Conservation (phyloP, 2,888 invertebrate genomes). For the Drosophila rubida region DNA sequence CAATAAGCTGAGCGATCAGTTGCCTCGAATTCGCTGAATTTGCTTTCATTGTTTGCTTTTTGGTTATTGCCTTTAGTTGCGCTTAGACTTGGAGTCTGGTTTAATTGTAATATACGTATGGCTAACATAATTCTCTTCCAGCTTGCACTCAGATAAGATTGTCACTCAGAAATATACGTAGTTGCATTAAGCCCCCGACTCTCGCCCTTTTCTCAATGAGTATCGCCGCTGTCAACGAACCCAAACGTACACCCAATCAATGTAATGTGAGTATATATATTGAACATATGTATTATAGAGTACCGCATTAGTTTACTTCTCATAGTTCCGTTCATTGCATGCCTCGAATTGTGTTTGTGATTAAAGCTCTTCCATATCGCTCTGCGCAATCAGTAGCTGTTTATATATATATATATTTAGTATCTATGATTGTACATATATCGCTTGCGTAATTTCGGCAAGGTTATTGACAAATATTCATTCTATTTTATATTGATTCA, state of each 20-base stretch:
- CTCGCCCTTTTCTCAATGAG: constrained; percentile 3
- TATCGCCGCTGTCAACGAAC: constrained; percentile 22
- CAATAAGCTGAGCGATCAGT: no score
- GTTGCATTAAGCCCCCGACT: constrained; percentile 11
- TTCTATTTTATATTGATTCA: not conserved
- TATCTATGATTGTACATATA: constrained; percentile 3
- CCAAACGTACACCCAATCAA: constrained; percentile 7
- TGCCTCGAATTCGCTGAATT: no score
- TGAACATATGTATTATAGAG: constrained; percentile 12
- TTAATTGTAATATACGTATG: constrained; percentile 3
- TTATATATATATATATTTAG: not conserved
- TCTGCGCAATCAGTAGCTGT: constrained; percentile 25
- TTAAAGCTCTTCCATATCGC: constrained; percentile 8
- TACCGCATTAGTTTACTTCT: constrained; percentile 8
- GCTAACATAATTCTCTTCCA: constrained; percentile 65
- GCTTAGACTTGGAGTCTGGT: not conserved
- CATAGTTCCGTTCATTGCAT: constrained; percentile 30
- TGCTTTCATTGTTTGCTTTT: no score
- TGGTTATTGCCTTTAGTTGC: no score
- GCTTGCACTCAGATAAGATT: constrained; percentile 40
- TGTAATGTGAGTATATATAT: constrained; percentile 49
- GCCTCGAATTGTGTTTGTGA: constrained; percentile 1
- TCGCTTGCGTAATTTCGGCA: constrained; percentile 8
- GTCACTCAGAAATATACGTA: constrained; percentile 29
- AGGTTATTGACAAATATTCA: not conserved